phyloP scores from a whole-genome alignment of 2,113 vertebrate genomes.

The Ictidomys tridecemlineatus region DNA sequence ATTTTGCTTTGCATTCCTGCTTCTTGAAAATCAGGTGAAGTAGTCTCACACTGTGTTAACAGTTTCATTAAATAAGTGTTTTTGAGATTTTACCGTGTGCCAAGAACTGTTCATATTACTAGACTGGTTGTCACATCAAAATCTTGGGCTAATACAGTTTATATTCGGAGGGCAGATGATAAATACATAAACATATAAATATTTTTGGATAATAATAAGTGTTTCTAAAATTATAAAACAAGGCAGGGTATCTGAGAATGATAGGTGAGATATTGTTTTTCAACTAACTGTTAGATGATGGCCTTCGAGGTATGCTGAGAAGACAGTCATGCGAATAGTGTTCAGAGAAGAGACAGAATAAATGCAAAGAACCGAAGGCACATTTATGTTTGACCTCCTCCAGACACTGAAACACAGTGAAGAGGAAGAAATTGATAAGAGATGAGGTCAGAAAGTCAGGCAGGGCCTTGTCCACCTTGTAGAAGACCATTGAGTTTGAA shows the following conservation, averaged over 20 bases:
- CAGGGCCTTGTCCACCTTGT: neutral
- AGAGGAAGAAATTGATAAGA: neutral
- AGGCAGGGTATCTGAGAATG: neutral
- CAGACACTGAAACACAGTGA: neutral
- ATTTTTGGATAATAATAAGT: neutral
- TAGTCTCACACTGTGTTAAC: neutral
- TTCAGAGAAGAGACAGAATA: neutral
- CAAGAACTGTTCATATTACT: neutral
- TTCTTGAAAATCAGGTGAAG: neutral
- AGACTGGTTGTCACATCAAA: neutral
- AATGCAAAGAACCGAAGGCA: neutral
- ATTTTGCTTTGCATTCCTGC: neutral
- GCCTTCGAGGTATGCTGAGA: neutral
- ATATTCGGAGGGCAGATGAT: neutral
- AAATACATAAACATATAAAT: neutral
- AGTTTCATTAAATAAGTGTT: constrained; percentile 5
- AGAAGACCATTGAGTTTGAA: rapidly evolving
- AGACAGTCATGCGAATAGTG: neutral
- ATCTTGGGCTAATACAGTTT: neutral
- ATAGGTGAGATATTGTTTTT: neutral
- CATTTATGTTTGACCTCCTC: neutral
- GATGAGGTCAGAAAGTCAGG: neutral
- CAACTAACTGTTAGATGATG: neutral
- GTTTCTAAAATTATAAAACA: neutral
- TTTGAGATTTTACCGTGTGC: neutral